phyloP scores from a whole-genome alignment of 2,888 invertebrate genomes.

The Nomada fabriciana region DNA sequence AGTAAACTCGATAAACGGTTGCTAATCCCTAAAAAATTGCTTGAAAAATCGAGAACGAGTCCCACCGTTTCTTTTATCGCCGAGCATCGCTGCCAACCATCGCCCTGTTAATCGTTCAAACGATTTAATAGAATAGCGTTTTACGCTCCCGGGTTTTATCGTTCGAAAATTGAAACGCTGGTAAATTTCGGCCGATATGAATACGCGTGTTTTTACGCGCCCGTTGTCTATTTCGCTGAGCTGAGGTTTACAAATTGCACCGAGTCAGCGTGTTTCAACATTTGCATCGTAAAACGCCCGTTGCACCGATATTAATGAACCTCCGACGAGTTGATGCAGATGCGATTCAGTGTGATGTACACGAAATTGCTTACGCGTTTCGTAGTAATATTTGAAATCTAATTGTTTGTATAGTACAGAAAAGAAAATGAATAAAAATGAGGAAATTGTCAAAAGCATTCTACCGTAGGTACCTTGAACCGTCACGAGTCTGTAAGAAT shows the following conservation, averaged over 20 bases:
- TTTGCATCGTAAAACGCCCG: conserved; percentile 29
- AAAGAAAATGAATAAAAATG: too few species aligned
- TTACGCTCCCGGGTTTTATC: neutral
- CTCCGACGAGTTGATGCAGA: conserved; percentile 11
- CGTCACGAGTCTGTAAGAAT: too few species aligned
- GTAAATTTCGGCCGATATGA: conserved; percentile 14
- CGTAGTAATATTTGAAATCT: neutral
- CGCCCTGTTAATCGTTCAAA: conserved; percentile 23
- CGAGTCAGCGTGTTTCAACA: conserved; percentile 35
- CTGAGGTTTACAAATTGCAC: conserved; percentile 40
- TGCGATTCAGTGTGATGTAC: neutral
- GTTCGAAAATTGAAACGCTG: conserved; percentile 43
- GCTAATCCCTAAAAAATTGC: conserved; percentile 52
- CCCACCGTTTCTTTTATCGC: conserved; percentile 20
- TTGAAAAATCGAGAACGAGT: conserved; percentile 1
- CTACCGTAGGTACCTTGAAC: too few species aligned
- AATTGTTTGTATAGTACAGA: neutral
- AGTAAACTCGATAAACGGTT: conserved; percentile 60
- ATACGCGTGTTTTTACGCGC: conserved; percentile 2
- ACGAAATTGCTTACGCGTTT: neutral
- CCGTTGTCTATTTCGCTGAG: neutral
- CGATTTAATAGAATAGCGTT: conserved; percentile 1
- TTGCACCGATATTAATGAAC: conserved; percentile 33
- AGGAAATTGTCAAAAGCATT: too few species aligned
- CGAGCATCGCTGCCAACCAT: neutral